Conservation (phyloP, 2,797 vertebrate genomes). For the Cuculus canorus region DNA sequence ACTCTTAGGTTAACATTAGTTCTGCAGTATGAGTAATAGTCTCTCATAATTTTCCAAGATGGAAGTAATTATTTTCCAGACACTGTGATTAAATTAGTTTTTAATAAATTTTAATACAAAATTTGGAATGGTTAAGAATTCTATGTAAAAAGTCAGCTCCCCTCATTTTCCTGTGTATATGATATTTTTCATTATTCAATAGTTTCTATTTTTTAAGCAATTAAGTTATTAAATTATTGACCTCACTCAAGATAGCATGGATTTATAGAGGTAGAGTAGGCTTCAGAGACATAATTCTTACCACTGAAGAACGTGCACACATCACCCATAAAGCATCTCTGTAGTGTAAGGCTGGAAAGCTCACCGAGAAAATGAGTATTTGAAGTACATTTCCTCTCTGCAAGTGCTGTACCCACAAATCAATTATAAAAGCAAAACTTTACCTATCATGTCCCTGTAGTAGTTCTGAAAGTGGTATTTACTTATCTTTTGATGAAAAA, state of each 20-base stretch:
- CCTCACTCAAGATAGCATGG: neutral
- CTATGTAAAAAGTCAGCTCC: neutral
- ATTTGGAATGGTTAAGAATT: neutral
- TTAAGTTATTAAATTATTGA: neutral
- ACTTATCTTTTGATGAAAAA: neutral
- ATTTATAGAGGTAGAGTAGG: constrained; percentile 35
- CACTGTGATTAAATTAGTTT: neutral
- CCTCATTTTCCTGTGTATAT: neutral
- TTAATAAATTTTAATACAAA: neutral
- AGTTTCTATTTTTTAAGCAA: neutral
- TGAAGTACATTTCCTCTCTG: neutral
- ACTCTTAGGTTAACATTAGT: neutral
- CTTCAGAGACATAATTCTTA: neutral
- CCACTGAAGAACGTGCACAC: neutral
- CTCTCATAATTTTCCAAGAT: neutral
- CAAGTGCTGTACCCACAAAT: neutral
- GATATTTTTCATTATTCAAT: neutral
- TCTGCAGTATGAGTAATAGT: neutral
- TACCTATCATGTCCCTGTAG: neutral
- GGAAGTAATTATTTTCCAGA: neutral
- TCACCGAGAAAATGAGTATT: neutral
- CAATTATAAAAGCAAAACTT: neutral
- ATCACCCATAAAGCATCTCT: neutral
- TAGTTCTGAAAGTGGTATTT: neutral
- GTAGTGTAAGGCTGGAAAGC: neutral